Evolutionary conservation across 2,888 invertebrate genomes (phyloP), one percentile per base, ranked within the genome.

Genomic region (Calameuta idolon): DNA sequence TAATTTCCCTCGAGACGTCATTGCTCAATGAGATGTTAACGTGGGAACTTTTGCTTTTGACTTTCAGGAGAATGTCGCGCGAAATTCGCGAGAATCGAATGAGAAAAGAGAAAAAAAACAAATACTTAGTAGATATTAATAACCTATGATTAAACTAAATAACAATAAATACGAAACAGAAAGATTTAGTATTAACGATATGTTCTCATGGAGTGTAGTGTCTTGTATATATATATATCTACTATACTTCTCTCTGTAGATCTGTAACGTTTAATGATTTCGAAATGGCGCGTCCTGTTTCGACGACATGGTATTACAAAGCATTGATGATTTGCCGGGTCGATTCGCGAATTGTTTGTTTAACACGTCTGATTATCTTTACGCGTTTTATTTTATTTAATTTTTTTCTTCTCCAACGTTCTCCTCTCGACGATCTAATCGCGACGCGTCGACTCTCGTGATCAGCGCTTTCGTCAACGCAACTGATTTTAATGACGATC

Each of bases 201-300:
- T 90, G 89, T 90, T 91, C 89, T 89, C 86, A 87, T 90, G 90
- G 87, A 91, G 88, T 90, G 90, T 91, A 91, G 91, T 88, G 88
- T 91, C 90, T 91, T 91, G 90, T 91, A 91, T 91, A 91, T 91
- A 90, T 35, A 76, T 74, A 79, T 79, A 76, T 79, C 86, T 87
- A 87, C 84, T 87, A 88, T 89, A 90, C 87, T 88, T 89, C 85
- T 88, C 83, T 88, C 88, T 87, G 86, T 89, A 89, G 88, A 86
- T 84, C 31, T 3, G 86, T 88, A 88, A 79, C 75, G 80, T 83
- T 80, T 81, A 81, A 79, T 79, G 81, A 79, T 75, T 79, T 84
- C 77, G 33, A 76, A 37, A 79, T 73, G 69, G 69, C 76, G 76
- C 75, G 69, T 73, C 75, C 75, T 55, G 55, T 75, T 71, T 9